A percentile compares a stretch with the other conserved stretches of the same genome.
Conservation (phyloP, 1,140 invertebrate species). For the Penaeus vannamei region DNA sequence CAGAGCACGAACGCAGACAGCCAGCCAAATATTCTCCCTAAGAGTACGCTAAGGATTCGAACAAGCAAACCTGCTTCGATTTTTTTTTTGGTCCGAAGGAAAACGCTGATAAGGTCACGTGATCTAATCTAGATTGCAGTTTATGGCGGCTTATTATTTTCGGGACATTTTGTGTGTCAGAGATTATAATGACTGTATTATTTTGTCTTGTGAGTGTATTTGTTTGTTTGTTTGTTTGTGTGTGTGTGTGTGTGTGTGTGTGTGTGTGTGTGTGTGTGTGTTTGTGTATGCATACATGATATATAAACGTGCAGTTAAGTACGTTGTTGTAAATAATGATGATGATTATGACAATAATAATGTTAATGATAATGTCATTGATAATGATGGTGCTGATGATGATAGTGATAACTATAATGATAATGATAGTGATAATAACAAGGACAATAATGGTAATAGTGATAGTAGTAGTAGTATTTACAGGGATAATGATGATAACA, state of each 20-base stretch:
- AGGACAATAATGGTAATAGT: neutral
- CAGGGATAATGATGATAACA: neutral
- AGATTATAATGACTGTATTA: too few species aligned
- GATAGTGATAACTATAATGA: constrained; percentile 16
- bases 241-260: constrained; percentile 8
- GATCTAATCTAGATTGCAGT: too few species aligned
- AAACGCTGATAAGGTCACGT: too few species aligned
- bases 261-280: constrained; percentile 3
- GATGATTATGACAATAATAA: too few species aligned
- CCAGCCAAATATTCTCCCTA: too few species aligned
- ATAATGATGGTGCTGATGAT: neutral
- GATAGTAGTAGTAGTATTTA: neutral
- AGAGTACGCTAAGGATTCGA: too few species aligned
- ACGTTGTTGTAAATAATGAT: neutral
- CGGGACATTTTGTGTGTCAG: too few species aligned
- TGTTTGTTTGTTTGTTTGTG: constrained; percentile 71
- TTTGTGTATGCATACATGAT: neutral
- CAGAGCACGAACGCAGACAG: too few species aligned
- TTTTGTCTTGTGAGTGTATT: constrained; percentile 6
- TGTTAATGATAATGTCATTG: too few species aligned
- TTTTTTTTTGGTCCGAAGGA: too few species aligned
- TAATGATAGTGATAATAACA: constrained; percentile 18
- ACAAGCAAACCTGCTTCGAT: too few species aligned
- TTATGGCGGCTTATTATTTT: too few species aligned
- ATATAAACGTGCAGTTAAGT: neutral